Base-by-base conservation (phyloP, 2,113 vertebrate genomes). In the Anarrhichthys ocellatus region DNA sequence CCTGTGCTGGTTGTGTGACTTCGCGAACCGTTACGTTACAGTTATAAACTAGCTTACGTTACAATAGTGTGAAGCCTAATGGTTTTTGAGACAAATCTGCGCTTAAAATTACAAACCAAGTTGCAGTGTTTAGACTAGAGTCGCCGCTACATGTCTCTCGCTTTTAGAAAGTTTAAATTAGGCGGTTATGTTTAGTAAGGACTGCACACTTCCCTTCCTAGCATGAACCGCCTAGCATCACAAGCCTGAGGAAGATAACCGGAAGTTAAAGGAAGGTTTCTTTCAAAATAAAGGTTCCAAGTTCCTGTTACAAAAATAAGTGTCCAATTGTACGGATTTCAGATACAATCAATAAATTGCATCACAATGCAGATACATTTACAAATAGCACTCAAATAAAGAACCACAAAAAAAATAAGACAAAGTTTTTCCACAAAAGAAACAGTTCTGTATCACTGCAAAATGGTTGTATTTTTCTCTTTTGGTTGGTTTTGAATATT, bases 241-340 rank as follows among this genome's bases (percentile, higher is more conserved):
- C 27, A 38, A 64, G 32, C 44, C 18, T 27, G 20, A 0, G 68
- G 74, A 87, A 85, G 15, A 13, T 18, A 44, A 32, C 70, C 73
- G 89, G 87, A 88, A 75, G 22, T 29, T 0, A 0, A 17, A 5
- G 1, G 14, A 15, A 0, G 0, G 6, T 7, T 10, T 34, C 8
- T 90, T 90, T 90, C 89, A 93, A 86, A 92, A 86, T 75, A 91
- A 82, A 65, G 56, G 13, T 7, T 7, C 0, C 0, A 27, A 34
- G 1, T 76, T 62, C 67, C 42, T 1, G 9, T 75, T 69, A n/a
- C 15, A 42, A 67, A 74, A 83, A 66, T 73, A 76, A 84, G 48
- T n/a, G 36, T 78, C 13, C 8, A 46, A 40, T 3, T 48, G 4
- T 9, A 32, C 20, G 9, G 10, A 9, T 11, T 9, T 10, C 13